phyloP scores from a whole-genome alignment of 92 coral and sea anemone genomes.

The Parazoanthus swiftii region DNA sequence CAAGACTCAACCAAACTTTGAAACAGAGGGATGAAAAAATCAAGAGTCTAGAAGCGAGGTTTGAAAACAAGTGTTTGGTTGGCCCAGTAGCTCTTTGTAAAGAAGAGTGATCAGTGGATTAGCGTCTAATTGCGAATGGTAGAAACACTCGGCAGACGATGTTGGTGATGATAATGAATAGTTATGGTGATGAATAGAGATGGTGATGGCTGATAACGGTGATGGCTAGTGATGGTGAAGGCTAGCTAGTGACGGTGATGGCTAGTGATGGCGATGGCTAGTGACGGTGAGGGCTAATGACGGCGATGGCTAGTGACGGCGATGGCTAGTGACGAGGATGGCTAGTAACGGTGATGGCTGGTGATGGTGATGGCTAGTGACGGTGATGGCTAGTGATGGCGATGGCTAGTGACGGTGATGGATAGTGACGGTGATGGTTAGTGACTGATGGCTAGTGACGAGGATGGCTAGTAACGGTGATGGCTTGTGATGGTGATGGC shows the following conservation, averaged over 20 bases:
- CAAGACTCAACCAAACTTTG: conserved; percentile 69
- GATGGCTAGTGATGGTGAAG: background rate
- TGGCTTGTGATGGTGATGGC: too few relatives aligned
- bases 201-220: background rate
- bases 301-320: background rate
- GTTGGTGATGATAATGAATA: background rate
- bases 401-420: too few relatives aligned
- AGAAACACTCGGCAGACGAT: background rate
- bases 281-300: background rate
- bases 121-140: background rate
- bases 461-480: too few relatives aligned
- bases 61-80: background rate
- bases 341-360: too few relatives aligned
- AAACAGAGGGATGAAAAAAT: conserved; percentile 85
- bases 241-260: background rate
- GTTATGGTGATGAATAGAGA: background rate
- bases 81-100: background rate
- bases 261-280: background rate
- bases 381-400: too few relatives aligned
- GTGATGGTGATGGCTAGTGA: too few relatives aligned
- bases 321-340: background rate
- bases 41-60: conserved; percentile 75
- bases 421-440: too few relatives aligned
- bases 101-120: background rate
- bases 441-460: too few relatives aligned